Evolutionary conservation across 2,888 invertebrate species (phyloP).

Genomic region (Agriopis aurantiaria): DNA sequence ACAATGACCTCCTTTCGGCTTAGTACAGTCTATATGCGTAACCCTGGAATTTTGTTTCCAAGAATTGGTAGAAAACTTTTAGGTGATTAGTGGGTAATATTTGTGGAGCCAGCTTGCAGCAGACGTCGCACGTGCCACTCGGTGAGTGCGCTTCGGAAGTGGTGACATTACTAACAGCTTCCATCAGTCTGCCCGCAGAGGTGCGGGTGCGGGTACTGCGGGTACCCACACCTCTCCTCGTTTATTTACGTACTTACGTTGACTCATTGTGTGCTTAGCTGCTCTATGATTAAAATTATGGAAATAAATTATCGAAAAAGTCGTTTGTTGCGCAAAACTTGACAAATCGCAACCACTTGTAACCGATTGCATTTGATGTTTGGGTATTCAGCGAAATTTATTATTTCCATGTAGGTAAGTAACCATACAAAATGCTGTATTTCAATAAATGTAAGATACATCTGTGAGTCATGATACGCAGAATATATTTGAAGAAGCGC

Average conservation of each 20-base stretch:
- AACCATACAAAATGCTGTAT: too few relatives aligned
- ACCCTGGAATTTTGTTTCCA: neutral
- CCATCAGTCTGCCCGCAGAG: neutral
- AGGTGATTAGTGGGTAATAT: slow-evolving; percentile 1
- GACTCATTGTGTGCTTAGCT: slow-evolving; percentile 25
- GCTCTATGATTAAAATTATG: slow-evolving; percentile 12
- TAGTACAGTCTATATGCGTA: too few relatives aligned
- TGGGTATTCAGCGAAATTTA: too few relatives aligned
- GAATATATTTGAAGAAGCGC: neutral
- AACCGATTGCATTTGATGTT: too few relatives aligned
- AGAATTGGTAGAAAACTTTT: neutral
- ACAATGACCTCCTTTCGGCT: too few relatives aligned
- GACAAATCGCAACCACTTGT: too few relatives aligned
- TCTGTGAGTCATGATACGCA: neutral
- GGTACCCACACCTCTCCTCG: too few relatives aligned
- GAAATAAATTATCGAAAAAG: neutral
- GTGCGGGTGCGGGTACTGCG: too few relatives aligned
- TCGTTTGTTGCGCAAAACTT: too few relatives aligned
- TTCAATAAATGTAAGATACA: neutral
- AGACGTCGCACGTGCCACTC: neutral
- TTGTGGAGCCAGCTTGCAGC: neutral
- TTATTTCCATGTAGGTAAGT: too few relatives aligned
- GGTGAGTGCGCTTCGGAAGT: neutral
- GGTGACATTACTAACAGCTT: slow-evolving; percentile 2
- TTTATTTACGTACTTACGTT: neutral